phyloP scores from a whole-genome alignment of 2,888 invertebrate species.

The Harmothoe impar region DNA sequence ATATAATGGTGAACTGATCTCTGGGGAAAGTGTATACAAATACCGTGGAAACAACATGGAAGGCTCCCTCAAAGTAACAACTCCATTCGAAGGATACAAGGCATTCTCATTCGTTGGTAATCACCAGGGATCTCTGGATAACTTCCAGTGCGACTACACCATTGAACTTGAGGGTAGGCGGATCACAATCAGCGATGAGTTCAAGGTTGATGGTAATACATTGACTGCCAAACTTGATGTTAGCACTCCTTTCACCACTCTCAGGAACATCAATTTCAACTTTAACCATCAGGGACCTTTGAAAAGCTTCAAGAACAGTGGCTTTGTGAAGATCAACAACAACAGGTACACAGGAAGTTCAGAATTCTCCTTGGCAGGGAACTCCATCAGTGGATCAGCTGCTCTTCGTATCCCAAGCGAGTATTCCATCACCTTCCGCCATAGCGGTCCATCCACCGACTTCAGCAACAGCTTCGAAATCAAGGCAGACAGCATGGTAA shows the following conservation, averaged over 20 bases:
- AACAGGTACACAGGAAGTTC: background rate
- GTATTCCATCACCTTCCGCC: conserved; percentile 45
- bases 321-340: conserved; percentile 63
- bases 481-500: background rate
- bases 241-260: conserved; percentile 35
- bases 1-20: conserved; percentile 21
- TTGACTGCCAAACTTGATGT: conserved; percentile 51
- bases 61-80: background rate
- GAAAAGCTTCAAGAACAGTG: conserved; percentile 64
- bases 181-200: conserved; percentile 49
- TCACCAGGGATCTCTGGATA: conserved; percentile 65
- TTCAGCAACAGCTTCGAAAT: conserved; percentile 62
- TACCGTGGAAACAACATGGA: conserved; percentile 54
- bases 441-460: conserved; percentile 35
- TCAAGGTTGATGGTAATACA: conserved; percentile 41
- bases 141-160: conserved; percentile 65
- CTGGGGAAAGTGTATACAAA: conserved; percentile 33
- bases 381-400: background rate
- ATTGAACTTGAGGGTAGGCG: background rate
- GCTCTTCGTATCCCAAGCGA: background rate
- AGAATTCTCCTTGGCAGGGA: background rate
- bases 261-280: conserved; percentile 18
- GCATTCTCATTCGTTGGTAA: conserved; percentile 54
- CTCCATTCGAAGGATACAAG: conserved; percentile 57
- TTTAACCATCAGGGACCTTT: conserved; percentile 63